phyloP scores from a whole-genome alignment of 2,888 invertebrate genomes.

The Torymus texanus region DNA sequence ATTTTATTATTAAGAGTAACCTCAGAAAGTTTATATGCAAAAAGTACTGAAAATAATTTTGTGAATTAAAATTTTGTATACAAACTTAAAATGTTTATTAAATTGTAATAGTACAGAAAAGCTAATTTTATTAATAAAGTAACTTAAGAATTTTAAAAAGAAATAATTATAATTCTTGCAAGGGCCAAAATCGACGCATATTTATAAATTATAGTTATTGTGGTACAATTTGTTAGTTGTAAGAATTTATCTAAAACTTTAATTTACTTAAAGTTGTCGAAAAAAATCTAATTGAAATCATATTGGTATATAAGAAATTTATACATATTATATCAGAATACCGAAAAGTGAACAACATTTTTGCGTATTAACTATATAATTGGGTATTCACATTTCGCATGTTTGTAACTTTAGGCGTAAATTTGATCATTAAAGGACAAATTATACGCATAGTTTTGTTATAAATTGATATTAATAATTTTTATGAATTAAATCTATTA shows the following conservation, averaged over 20 bases:
- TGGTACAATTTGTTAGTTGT: conserved; percentile 21
- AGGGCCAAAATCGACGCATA: conserved; percentile 39
- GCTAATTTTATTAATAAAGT: too few species aligned
- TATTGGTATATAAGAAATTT: conserved; percentile 48
- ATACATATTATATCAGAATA: too few species aligned
- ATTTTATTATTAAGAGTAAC: too few species aligned
- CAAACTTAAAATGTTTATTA: background rate
- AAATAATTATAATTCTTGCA: background rate
- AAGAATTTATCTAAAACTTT: conserved; percentile 22
- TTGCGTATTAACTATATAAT: conserved; percentile 44
- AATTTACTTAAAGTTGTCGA: conserved; percentile 49
- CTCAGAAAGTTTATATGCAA: too few species aligned
- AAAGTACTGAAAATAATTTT: background rate
- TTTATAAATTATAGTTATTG: conserved; percentile 33
- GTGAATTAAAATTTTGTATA: background rate
- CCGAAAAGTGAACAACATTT: conserved; percentile 38
- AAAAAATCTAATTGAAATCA: conserved; percentile 47
- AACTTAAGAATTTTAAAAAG: too few species aligned
- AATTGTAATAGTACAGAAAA: background rate
- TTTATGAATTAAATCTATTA: too few species aligned
- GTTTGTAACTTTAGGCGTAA: conserved; percentile 12
- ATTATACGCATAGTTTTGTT: too few species aligned
- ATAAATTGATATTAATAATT: too few species aligned
- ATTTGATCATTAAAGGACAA: too few species aligned
- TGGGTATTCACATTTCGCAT: conserved; percentile 35